A percentile compares a stretch with the other conserved stretches of the same genome.
Conservation (phyloP, 1,140 invertebrate genomes). For the Lethocerus indicus region DNA sequence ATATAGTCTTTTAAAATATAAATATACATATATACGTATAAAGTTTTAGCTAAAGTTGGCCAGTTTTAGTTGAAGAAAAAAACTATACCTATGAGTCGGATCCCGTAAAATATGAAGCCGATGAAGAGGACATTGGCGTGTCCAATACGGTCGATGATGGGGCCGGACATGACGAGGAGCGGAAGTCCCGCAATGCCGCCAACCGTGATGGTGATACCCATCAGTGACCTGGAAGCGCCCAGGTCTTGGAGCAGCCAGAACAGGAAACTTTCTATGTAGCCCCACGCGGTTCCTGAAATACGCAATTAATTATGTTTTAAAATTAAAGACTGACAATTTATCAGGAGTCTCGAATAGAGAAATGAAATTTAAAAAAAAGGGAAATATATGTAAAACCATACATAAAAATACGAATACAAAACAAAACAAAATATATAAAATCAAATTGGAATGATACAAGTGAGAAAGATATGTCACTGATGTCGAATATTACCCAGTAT, state of each 20-base stretch:
- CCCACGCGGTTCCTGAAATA: slow-evolving; percentile 53
- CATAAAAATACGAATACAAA: neutral
- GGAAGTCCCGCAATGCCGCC: slow-evolving; percentile 61
- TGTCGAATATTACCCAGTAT: slow-evolving; percentile 38
- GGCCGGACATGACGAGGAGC: slow-evolving; percentile 55
- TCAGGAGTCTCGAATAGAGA: neutral
- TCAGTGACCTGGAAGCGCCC: slow-evolving; percentile 55
- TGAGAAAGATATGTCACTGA: neutral
- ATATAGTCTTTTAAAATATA: too few species aligned
- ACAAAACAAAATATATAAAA: too few species aligned
- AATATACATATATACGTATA: too few species aligned
- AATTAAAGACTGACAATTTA: neutral
- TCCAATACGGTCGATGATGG: slow-evolving; percentile 58
- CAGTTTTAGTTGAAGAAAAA: too few species aligned
- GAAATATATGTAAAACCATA: neutral
- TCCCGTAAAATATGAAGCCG: slow-evolving; percentile 56
- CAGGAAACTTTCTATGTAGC: slow-evolving; percentile 70
- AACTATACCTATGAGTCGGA: slow-evolving; percentile 56
- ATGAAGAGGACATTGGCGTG: slow-evolving; percentile 69
- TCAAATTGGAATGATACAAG: too few species aligned
- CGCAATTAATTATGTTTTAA: slow-evolving; percentile 2
- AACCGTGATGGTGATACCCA: slow-evolving; percentile 70
- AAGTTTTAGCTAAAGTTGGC: too few species aligned
- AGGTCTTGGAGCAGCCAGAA: slow-evolving; percentile 74
- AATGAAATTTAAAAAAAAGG: neutral